Conservation (phyloP, 2,113 vertebrate species). For the Sterna hirundo region DNA sequence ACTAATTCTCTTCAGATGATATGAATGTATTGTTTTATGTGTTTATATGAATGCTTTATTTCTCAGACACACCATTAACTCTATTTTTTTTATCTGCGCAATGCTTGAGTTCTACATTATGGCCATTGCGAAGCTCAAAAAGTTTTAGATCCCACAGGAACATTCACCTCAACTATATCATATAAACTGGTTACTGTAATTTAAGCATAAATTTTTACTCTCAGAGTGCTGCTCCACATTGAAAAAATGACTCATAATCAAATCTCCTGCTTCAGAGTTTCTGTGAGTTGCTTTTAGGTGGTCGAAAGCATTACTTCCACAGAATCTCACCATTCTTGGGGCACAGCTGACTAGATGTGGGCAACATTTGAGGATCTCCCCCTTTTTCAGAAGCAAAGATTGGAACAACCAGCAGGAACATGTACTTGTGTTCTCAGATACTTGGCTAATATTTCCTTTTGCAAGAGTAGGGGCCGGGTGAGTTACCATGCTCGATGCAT, state of each 20-base stretch:
- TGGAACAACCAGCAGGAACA: background rate
- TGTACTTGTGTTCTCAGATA: accelerated
- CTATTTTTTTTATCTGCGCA: background rate
- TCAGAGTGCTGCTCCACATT: background rate
- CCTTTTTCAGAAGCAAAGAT: background rate
- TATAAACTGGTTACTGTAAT: background rate
- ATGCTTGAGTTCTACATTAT: background rate
- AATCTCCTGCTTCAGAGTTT: background rate
- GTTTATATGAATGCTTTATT: background rate
- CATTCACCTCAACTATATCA: background rate
- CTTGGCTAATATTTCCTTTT: background rate
- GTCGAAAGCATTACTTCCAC: background rate
- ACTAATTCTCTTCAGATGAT: background rate
- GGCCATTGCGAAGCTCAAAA: background rate
- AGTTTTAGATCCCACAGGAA: background rate
- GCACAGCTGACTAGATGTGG: background rate
- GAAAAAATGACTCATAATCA: background rate
- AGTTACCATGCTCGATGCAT: background rate
- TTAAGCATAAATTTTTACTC: background rate
- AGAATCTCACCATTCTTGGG: background rate
- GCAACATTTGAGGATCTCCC: background rate
- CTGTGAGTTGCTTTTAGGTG: background rate
- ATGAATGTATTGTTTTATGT: background rate
- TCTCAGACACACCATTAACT: background rate
- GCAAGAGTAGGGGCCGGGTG: background rate